Base-by-base conservation (phyloP, 2,113 vertebrate genomes). In the Pseudolaguvia tuberculata region DNA sequence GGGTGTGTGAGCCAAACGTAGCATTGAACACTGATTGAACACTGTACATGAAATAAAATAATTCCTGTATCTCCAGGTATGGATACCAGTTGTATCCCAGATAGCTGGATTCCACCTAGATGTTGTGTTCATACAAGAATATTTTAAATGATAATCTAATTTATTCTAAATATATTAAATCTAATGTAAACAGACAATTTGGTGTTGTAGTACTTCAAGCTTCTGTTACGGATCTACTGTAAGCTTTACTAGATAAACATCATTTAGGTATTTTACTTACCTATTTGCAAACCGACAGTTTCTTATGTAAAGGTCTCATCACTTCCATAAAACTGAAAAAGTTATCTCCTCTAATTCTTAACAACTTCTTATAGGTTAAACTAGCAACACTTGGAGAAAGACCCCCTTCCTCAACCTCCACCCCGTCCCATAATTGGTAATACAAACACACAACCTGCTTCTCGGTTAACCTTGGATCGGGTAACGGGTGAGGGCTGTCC, bases 401-500 rank as follows among this genome's bases (percentile, higher is more conserved):
- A 29, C 65, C 66, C 45, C 25, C 66, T 74, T 7, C 61, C 47
- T 53, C 48, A 27, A 13, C 66, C 45, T 52, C n/a, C n/a, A n/a
- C n/a, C n/a, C n/a, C n/a, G n/a, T 27, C 52, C 70, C 45, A 31
- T 48, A 66, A 65, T 61, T 58, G 73, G 78, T 80, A 73, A 77
- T 57, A 27, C 57, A 62, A 57, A 80, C 82, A 80, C 83, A 66
- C 48, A 69, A 76, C 25, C 55, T 6, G 14, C 65, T 75, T 78
- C 76, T 63, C 4, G 1, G 72, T 78, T 39, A 55, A 42, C 57
- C 74, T 62, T 67, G 57, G 84, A 88, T 87, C 82, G 81, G 82
- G 73, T 84, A 31, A 80, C 86, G 81, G n/a, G 50, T 51, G 58
- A 83, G 73, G 71, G 47, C 35, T 50, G 23, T 63, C 59, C 67